Percentiles rank a stretch among this genome's conserved stretches.
Conservation (phyloP, 1,140 invertebrate genomes). For the Macrosteles quadrilineatus region DNA sequence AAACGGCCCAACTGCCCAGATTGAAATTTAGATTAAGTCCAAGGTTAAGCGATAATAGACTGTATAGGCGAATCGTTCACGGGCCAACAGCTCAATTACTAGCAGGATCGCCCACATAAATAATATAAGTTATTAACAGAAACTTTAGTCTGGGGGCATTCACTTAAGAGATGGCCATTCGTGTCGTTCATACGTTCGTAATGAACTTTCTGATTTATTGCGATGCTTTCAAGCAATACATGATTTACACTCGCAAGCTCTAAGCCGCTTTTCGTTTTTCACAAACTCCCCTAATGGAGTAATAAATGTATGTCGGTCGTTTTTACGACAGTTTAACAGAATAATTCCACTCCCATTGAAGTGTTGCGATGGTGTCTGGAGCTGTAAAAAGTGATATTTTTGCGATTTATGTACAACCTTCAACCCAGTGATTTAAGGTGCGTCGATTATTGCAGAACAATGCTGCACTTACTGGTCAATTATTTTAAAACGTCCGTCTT, state of each 20-base stretch:
- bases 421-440: too few relatives aligned
- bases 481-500: too few relatives aligned
- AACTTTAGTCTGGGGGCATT: constrained; percentile 2
- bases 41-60: constrained; percentile 9
- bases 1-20: neutral
- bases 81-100: constrained; percentile 5
- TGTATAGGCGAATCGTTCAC: constrained; percentile 24
- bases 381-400: too few relatives aligned
- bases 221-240: constrained; percentile 3
- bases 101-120: constrained; percentile 9
- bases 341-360: neutral
- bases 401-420: too few relatives aligned
- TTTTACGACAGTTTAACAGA: constrained; percentile 3
- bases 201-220: constrained; percentile 23
- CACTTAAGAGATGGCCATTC: constrained; percentile 9
- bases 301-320: constrained; percentile 11
- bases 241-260: constrained; percentile 15
- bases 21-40: constrained; percentile 20
- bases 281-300: neutral
- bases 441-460: too few relatives aligned
- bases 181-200: constrained; percentile 12
- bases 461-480: too few relatives aligned
- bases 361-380: too few relatives aligned
- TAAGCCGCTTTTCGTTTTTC: neutral
- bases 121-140: constrained; percentile 24